Evolutionary conservation across 35 echinoderm and acorn worm species (phyloP).

Genomic region (Lytechinus variegatus): DNA sequence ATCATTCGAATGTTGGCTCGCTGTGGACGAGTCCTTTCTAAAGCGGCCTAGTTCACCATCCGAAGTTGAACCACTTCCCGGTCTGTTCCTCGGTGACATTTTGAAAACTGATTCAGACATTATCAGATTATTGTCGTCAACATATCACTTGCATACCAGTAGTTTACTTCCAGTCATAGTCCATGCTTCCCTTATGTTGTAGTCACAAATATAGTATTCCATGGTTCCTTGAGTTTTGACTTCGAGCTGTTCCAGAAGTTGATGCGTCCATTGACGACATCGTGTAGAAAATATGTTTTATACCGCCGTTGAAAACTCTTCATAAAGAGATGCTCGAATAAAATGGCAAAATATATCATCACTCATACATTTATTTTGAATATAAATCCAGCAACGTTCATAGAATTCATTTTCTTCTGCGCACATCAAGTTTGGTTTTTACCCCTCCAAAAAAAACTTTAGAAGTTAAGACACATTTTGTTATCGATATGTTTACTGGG

Average conservation of each 20-base stretch:
- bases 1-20: slow-evolving; percentile 17
- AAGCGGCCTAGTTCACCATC: neutral
- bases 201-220: neutral
- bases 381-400: neutral
- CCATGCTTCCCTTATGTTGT: neutral
- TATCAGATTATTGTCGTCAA: neutral
- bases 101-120: neutral
- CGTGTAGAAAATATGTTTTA: too few relatives aligned
- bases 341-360: neutral
- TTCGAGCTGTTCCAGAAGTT: neutral
- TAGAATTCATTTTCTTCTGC: neutral
- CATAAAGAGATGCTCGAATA: neutral
- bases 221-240: neutral
- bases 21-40: slow-evolving; percentile 35
- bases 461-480: neutral
- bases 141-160: neutral
- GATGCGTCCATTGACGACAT: too few relatives aligned
- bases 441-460: neutral
- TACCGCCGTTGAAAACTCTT: neutral
- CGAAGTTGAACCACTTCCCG: neutral
- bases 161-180: neutral
- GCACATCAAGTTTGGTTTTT: neutral
- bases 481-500: neutral
- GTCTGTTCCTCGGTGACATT: neutral
- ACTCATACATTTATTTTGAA: neutral